These are phyloP conservation scores for Hesperia comma DNA, from an alignment of 2,888 invertebrate genomes.

Conservation along the genomic window DNA sequence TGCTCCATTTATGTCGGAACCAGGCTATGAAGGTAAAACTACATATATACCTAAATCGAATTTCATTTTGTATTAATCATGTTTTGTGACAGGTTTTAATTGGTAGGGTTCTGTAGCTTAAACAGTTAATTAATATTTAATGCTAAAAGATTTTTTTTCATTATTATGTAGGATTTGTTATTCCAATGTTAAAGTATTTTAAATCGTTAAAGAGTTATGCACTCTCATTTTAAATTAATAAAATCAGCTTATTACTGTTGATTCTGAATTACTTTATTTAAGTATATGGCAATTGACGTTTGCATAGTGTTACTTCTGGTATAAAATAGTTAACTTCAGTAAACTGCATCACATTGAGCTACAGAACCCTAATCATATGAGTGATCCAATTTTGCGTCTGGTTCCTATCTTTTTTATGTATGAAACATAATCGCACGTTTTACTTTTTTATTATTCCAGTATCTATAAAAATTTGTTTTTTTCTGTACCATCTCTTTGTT, in stretches of 20 bases:
- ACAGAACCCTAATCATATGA: not conserved
- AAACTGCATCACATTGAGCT: not conserved
- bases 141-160: no score
- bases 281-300: no score
- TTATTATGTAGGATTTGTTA: no score
- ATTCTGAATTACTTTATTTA: no score
- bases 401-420: not conserved
- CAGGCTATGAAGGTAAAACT: constrained; percentile 82
- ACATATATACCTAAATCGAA: constrained; percentile 51
- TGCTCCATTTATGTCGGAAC: constrained; percentile 79
- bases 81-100: constrained; percentile 7
- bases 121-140: not conserved
- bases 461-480: not conserved
- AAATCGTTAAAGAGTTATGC: no score
- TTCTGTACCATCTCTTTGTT: not conserved
- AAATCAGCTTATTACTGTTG: no score
- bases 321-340: no score
- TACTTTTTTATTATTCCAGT: not conserved
- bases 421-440: constrained; percentile 3
- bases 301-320: no score
- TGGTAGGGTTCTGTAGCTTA: constrained; percentile 1
- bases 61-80: constrained; percentile 45
- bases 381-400: not conserved
- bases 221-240: no score
- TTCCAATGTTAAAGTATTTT: no score